Percentiles rank a stretch among this genome's conserved stretches.
Evolutionary conservation across 2,797 vertebrate species (phyloP).

Genomic region (Oreortyx pictus): DNA sequence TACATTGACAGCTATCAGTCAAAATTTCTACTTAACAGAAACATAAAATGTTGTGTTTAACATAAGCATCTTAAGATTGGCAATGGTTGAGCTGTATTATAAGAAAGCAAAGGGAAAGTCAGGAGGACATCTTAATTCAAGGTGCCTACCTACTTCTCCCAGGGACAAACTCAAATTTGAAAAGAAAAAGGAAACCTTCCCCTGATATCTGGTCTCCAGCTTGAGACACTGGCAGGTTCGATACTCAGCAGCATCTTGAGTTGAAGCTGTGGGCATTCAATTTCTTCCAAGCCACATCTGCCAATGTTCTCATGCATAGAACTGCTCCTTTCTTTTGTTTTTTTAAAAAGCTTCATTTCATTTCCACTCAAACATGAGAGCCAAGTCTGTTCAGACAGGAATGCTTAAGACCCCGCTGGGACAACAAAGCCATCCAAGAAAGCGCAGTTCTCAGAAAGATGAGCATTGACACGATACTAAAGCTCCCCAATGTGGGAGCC

Average conservation of each 20-base stretch:
- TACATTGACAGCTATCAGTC: background rate
- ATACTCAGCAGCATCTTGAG: background rate
- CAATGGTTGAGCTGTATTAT: background rate
- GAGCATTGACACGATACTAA: background rate
- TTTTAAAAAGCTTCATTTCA: background rate
- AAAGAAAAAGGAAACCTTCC: background rate
- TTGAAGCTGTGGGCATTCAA: background rate
- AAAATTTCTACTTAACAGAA: background rate
- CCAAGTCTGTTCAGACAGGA: slow-evolving; percentile 33
- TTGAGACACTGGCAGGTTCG: background rate
- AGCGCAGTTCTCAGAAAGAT: slow-evolving; percentile 21
- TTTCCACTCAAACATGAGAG: background rate
- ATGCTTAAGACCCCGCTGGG: slow-evolving; percentile 7
- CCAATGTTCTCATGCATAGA: slow-evolving; percentile 1
- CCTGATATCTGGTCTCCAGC: background rate
- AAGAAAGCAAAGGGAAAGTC: background rate
- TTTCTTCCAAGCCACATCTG: background rate
- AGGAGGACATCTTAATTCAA: background rate
- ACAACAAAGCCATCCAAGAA: slow-evolving; percentile 1
- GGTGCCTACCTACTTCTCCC: background rate
- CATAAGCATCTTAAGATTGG: background rate
- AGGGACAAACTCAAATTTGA: background rate
- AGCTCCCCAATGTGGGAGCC: background rate
- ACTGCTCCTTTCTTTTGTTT: background rate
- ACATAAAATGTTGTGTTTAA: background rate